Evolutionary conservation across 1,140 invertebrate species (phyloP).

Genomic region (Potamilus streckersoni): DNA sequence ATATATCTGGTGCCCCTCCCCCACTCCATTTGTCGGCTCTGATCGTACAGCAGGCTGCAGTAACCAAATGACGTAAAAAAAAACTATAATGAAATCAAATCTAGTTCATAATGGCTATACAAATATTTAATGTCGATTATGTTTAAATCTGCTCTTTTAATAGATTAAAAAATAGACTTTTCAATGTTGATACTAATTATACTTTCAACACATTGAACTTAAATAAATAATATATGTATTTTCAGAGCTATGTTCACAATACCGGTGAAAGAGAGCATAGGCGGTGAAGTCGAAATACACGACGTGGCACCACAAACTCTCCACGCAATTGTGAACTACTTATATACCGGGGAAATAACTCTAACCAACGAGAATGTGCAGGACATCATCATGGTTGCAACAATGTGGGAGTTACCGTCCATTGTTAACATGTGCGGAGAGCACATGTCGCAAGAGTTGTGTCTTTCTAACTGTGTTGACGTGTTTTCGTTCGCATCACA

Average conservation of each 20-base stretch:
- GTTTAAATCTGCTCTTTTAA: too few species aligned
- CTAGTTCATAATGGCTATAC: too few species aligned
- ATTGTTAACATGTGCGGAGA: constrained; percentile 44
- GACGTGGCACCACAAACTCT: constrained; percentile 35
- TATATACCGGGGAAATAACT: constrained; percentile 47
- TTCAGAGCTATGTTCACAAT: constrained; percentile 60
- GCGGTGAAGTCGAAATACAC: constrained; percentile 38
- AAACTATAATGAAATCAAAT: too few species aligned
- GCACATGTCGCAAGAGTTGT: constrained; percentile 43
- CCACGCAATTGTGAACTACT: constrained; percentile 41
- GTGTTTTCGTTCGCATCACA: constrained; percentile 47
- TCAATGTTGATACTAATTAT: not conserved
- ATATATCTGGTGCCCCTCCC: too few species aligned
- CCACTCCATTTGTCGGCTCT: too few species aligned
- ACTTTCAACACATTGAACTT: not conserved
- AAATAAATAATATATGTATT: constrained; percentile 3
- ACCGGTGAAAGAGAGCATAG: constrained; percentile 43
- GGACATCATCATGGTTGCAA: constrained; percentile 48
- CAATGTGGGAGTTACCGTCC: constrained; percentile 49
- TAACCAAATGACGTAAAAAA: too few species aligned
- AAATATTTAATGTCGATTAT: too few species aligned
- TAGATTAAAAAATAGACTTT: too few species aligned
- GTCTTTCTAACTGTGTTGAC: constrained; percentile 47
- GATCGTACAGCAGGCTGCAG: too few species aligned
- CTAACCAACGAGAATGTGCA: constrained; percentile 55